phyloP scores from a whole-genome alignment of 1,140 invertebrate genomes.

The Andricus grossulariae region DNA sequence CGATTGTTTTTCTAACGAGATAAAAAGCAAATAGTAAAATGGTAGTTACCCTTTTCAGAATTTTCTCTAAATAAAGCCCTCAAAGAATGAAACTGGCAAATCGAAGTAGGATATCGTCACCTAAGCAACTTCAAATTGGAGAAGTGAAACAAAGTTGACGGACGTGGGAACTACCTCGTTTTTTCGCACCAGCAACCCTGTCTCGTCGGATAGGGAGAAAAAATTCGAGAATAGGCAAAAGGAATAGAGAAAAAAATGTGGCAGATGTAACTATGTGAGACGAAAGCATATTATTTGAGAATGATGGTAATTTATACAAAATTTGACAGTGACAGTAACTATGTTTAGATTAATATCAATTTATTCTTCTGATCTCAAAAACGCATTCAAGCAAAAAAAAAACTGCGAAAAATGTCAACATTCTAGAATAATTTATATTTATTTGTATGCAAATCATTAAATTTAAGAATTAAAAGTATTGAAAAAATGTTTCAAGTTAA shows the following conservation, averaged over 20 bases:
- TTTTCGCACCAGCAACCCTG: conserved; percentile 9
- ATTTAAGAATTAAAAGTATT: too few relatives aligned
- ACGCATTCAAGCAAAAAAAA: too few relatives aligned
- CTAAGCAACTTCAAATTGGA: neutral
- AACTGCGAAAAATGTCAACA: too few relatives aligned
- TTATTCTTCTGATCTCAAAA: too few relatives aligned
- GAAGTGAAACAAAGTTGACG: conserved; percentile 4
- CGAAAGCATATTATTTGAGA: neutral
- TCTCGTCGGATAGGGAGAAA: neutral
- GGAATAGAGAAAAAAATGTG: neutral
- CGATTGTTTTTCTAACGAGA: conserved; percentile 15
- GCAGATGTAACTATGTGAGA: neutral
- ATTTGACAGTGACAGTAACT: too few relatives aligned
- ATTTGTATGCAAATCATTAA: too few relatives aligned
- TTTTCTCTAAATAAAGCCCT: neutral
- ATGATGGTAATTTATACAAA: too few relatives aligned
- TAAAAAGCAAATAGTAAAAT: neutral
- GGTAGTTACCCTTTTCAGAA: neutral
- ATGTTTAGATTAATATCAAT: too few relatives aligned
- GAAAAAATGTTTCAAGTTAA: too few relatives aligned
- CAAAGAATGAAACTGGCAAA: neutral
- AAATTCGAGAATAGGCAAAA: neutral
- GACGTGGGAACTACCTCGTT: neutral
- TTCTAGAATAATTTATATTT: too few relatives aligned
- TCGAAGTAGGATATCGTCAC: too few relatives aligned